A percentile compares a stretch with the other conserved stretches of the same genome.
These are phyloP conservation scores for Camponotus fellah DNA, from an alignment of 2,888 invertebrate genomes.

Conservation along the genomic window DNA sequence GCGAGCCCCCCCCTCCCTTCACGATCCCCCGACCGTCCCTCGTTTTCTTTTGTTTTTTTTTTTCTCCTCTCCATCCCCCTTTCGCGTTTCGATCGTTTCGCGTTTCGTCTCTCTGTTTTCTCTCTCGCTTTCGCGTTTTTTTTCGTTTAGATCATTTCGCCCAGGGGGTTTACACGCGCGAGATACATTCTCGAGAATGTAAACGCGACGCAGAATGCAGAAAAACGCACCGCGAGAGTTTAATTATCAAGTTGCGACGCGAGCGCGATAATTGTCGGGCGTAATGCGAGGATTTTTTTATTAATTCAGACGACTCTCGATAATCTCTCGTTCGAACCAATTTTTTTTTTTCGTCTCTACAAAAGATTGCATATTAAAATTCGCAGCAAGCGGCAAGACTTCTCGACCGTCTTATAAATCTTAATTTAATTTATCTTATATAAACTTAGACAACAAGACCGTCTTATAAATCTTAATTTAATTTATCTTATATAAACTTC, in stretches of 20 bases:
- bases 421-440: too few relatives aligned
- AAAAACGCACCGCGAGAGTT: constrained; percentile 20
- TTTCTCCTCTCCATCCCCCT: neutral
- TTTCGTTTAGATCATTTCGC: constrained; percentile 44
- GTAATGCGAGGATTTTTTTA: neutral
- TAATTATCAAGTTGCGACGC: constrained; percentile 33
- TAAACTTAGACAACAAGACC: too few relatives aligned
- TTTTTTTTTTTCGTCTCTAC: neutral
- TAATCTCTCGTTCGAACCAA: neutral
- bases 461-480: neutral
- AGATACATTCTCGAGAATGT: constrained; percentile 23
- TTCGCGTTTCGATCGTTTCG: constrained; percentile 5
- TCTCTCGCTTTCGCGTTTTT: constrained; percentile 20
- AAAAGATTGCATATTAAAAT: neutral
- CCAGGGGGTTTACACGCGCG: neutral
- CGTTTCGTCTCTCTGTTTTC: constrained; percentile 29
- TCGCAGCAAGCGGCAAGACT: neutral
- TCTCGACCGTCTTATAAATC: too few relatives aligned
- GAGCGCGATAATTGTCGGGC: neutral
- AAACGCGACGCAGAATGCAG: constrained; percentile 34
- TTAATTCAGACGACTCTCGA: neutral
- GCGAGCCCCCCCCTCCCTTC: neutral
- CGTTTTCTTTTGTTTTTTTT: constrained; percentile 17
- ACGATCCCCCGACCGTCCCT: neutral
- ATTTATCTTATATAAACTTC: too few relatives aligned